Conservation (phyloP, 2,113 vertebrate genomes). For the Anser brachyrhynchus region DNA sequence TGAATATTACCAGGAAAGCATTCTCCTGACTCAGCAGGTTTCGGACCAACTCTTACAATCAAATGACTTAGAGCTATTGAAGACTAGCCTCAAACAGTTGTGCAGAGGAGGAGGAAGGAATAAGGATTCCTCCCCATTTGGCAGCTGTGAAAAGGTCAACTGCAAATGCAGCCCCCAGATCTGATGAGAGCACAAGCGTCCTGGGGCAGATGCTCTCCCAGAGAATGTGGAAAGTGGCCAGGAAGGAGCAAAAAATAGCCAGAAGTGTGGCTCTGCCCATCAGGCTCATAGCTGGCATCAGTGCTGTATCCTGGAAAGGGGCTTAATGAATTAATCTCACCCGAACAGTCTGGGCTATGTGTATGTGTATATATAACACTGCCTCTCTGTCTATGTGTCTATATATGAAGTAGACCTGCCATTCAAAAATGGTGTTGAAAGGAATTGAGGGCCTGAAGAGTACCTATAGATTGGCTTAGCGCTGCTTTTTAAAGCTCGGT, state of each 20-base stretch:
- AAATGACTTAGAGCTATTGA: constrained; percentile 27
- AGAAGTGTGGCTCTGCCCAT: constrained; percentile 21
- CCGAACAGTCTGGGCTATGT: background rate
- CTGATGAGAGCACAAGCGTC: background rate
- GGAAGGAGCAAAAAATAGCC: constrained; percentile 50
- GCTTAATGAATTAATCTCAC: constrained; percentile 6
- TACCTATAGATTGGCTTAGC: background rate
- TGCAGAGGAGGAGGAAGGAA: constrained; percentile 17
- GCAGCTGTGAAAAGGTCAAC: constrained; percentile 47
- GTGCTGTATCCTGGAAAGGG: background rate
- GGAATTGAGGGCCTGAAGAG: background rate
- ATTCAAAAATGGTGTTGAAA: background rate
- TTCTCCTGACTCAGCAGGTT: constrained; percentile 36
- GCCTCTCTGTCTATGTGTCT: background rate
- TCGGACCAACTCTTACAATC: constrained; percentile 17
- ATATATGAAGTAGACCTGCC: background rate
- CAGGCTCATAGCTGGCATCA: constrained; percentile 15
- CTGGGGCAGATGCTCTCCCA: constrained; percentile 4
- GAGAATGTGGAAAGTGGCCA: constrained; percentile 38
- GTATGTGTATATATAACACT: background rate
- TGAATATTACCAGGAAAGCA: constrained; percentile 3
- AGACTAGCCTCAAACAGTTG: constrained; percentile 30
- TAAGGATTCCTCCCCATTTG: constrained; percentile 24
- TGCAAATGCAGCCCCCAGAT: constrained; percentile 4
- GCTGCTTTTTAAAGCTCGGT: background rate